Evolutionary conservation across 2,113 vertebrate species (phyloP).

Genomic region (Cololabis saira): DNA sequence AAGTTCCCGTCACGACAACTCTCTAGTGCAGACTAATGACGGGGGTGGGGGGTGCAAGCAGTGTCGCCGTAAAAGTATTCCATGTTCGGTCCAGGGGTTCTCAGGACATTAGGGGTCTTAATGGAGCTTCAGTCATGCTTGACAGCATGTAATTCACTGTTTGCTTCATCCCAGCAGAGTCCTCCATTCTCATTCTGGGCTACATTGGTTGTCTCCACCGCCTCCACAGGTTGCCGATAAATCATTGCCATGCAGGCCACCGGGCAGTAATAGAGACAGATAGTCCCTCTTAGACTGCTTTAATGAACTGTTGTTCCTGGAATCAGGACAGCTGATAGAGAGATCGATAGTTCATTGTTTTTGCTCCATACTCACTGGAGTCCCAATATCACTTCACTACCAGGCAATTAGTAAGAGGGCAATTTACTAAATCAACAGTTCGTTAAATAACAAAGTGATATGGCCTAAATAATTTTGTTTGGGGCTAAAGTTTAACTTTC

Average conservation of each 20-base stretch:
- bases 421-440: conserved; percentile 17
- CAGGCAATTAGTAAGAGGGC: conserved; percentile 34
- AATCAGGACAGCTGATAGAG: conserved; percentile 40
- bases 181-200: conserved; percentile 27
- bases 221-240: conserved; percentile 63
- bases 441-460: conserved; percentile 28
- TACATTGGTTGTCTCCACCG: conserved; percentile 44
- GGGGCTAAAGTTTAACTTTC: neutral
- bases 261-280: conserved; percentile 70
- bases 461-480: neutral
- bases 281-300: conserved; percentile 59
- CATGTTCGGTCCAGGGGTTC: too few species aligned
- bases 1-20: too few species aligned
- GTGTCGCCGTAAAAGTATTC: too few species aligned
- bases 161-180: conserved; percentile 22
- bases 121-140: conserved; percentile 4
- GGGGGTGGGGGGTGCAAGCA: too few species aligned
- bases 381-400: neutral
- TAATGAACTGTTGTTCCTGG: conserved; percentile 71
- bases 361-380: conserved; percentile 23
- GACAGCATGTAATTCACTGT: conserved; percentile 14
- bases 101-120: neutral
- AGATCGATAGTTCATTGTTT: conserved; percentile 59
- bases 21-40: too few species aligned
- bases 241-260: conserved; percentile 57